phyloP scores from a whole-genome alignment of 2,113 vertebrate genomes.

The Boulengeromyrus knoepffleri region DNA sequence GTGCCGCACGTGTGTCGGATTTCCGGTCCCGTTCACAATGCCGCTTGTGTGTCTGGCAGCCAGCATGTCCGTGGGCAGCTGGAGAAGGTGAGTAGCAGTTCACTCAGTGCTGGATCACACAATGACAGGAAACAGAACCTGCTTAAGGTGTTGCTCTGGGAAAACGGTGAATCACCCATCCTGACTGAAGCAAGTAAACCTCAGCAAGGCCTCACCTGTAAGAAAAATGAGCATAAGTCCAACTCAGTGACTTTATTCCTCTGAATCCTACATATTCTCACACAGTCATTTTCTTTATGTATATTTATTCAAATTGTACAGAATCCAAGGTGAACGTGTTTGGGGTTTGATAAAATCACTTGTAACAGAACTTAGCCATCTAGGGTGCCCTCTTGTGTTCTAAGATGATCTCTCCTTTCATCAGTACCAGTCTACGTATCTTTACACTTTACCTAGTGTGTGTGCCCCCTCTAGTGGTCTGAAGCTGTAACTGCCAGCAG shows the following conservation, averaged over 20 bases:
- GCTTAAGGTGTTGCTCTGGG: not conserved
- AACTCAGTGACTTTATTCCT: not conserved
- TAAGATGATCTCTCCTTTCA: not conserved
- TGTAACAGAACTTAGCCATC: not conserved
- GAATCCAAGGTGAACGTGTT: not conserved
- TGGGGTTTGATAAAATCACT: not conserved
- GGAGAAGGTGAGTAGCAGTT: not conserved
- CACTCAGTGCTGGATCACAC: not conserved
- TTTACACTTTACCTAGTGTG: not conserved
- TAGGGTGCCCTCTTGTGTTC: not conserved
- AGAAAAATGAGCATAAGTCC: not conserved
- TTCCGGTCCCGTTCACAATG: not conserved
- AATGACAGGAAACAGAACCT: not conserved
- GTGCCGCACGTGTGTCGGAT: not conserved
- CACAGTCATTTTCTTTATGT: not conserved
- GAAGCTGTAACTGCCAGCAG: not conserved
- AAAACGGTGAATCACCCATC: not conserved
- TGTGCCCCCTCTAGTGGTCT: not conserved
- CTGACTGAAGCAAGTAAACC: not conserved
- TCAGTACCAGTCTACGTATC: not conserved
- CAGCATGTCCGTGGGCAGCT: not conserved
- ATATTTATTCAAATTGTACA: not conserved
- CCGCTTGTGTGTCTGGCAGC: not conserved
- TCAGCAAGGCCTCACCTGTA: not conserved
- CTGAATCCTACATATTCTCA: not conserved